Evolutionary conservation across 2,888 invertebrate genomes (phyloP).

Genomic region (Gastracanthus pulcherrimus): DNA sequence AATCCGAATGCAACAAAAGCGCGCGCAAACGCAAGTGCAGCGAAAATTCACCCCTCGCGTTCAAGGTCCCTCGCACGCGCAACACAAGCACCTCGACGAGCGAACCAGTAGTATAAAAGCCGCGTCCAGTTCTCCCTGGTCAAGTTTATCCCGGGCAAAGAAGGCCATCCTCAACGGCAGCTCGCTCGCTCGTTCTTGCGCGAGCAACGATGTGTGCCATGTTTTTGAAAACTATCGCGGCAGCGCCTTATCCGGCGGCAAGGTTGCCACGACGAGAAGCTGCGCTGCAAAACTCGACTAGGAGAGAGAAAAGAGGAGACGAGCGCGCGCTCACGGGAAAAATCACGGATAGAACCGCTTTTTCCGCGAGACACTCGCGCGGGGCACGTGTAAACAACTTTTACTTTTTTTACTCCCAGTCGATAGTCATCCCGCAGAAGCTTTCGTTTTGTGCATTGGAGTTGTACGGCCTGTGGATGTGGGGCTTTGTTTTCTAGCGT

Average conservation of each 20-base stretch:
- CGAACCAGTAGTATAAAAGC: neutral
- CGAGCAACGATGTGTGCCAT: neutral
- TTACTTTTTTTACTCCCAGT: constrained; percentile 38
- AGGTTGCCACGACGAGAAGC: constrained; percentile 39
- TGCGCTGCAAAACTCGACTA: constrained; percentile 6
- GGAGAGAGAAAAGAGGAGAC: constrained; percentile 9
- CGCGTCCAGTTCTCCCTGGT: constrained; percentile 11
- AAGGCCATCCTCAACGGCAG: neutral
- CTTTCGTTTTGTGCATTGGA: neutral
- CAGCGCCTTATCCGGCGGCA: constrained; percentile 34
- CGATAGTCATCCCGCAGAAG: neutral
- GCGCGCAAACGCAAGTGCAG: neutral
- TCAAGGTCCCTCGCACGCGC: neutral
- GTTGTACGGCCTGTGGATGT: neutral
- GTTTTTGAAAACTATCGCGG: constrained; percentile 28
- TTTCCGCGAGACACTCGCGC: constrained; percentile 9
- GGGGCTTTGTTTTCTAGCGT: neutral
- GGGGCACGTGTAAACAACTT: constrained; percentile 29
- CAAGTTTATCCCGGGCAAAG: constrained; percentile 31
- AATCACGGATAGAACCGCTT: constrained; percentile 39
- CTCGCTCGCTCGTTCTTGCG: too few species aligned
- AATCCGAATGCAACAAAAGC: too few species aligned
- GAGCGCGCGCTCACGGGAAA: constrained; percentile 29
- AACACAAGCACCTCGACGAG: too few species aligned
- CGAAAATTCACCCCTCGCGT: neutral